Evolutionary conservation across 2,888 invertebrate species (phyloP), one percentile per base, ranked within the genome.

Genomic region (Falcaria lacertinaria): DNA sequence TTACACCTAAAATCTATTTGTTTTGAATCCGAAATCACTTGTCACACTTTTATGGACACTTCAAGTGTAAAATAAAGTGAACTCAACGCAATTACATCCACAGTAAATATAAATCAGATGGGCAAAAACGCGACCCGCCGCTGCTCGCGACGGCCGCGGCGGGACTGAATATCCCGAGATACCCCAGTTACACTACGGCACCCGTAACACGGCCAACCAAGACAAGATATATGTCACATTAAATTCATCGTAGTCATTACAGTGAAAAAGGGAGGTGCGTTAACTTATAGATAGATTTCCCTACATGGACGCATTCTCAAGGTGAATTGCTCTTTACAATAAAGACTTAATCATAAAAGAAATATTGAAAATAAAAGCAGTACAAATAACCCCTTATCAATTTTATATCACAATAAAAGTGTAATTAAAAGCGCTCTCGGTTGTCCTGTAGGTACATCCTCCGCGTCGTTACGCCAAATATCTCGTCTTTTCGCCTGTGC

Each of bases 71-170:
- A 13, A 16, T n/a, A 17, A 34, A 2, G 2, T 19, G n/a, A 22
- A 15, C 14, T 3, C 14, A 15, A 37, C 37, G 22, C 37, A 15
- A 25, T 15, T 22, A 19, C 15, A 14, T 22, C 22, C 16, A 14
- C 22, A 11, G 37, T 14, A 25, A 37, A 37, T 36, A 25, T 8
- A 16, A 14, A 17, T 14, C 36, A 15, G n/a, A 25, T 37, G n/a
- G 28, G 17, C 33, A 19, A 39, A 39, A 39, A 50, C 62, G 64
- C 54, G 59, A 75, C 76, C 82, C 85, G 83, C 81, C 82, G 82
- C n/a, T n/a, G n/a, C 79, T 69, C 80, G 78, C 84, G 85, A 78
- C 78, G 80, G 62, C 59, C 77, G 85, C 84, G 83, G 80, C 82
- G 83, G 82, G 80, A 86, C 86, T 86, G 79, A 58, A 40, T 45